A percentile compares a stretch with the other conserved stretches of the same genome.
Evolutionary conservation across 2,113 vertebrate species (phyloP).

Genomic region (Pipa parva): DNA sequence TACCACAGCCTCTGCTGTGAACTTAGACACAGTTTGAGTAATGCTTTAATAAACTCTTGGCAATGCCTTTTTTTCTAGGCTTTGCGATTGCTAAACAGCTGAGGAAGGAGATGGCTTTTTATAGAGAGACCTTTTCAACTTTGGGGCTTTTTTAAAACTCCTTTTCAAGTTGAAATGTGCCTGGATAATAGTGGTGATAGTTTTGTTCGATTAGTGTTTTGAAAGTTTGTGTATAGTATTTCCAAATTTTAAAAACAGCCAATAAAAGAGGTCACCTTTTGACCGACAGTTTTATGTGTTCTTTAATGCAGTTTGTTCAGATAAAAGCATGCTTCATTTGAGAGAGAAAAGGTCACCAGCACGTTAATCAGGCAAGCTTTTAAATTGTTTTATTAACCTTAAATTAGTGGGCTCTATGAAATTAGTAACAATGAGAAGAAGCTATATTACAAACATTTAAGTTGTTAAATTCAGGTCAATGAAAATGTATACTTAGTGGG

Average conservation of each 20-base stretch:
- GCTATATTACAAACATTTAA: constrained; percentile 11
- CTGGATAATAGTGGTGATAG: constrained; percentile 34
- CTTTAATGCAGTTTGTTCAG: constrained; percentile 53
- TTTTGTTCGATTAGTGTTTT: constrained; percentile 35
- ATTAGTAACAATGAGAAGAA: constrained; percentile 26
- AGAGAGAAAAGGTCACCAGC: constrained; percentile 60
- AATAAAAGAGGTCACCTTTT: constrained; percentile 39
- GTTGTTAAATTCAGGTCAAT: background rate
- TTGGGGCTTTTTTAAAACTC: constrained; percentile 31
- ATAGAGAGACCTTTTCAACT: constrained; percentile 40
- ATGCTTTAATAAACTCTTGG: constrained; percentile 33
- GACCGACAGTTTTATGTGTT: constrained; percentile 47
- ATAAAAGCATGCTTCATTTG: constrained; percentile 64
- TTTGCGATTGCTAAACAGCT: constrained; percentile 11
- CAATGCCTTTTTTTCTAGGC: background rate
- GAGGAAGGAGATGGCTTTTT: constrained; percentile 36
- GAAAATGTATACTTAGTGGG: background rate
- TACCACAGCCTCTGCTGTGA: constrained; percentile 28
- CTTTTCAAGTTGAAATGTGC: constrained; percentile 31
- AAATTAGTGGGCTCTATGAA: constrained; percentile 54
- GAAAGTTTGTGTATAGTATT: constrained; percentile 32
- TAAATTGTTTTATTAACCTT: constrained; percentile 67
- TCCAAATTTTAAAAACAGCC: constrained; percentile 15
- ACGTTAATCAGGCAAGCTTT: constrained; percentile 58
- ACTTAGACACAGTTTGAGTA: background rate